phyloP scores from a whole-genome alignment of 2,888 invertebrate genomes.

The Nesidiocoris tenuis region DNA sequence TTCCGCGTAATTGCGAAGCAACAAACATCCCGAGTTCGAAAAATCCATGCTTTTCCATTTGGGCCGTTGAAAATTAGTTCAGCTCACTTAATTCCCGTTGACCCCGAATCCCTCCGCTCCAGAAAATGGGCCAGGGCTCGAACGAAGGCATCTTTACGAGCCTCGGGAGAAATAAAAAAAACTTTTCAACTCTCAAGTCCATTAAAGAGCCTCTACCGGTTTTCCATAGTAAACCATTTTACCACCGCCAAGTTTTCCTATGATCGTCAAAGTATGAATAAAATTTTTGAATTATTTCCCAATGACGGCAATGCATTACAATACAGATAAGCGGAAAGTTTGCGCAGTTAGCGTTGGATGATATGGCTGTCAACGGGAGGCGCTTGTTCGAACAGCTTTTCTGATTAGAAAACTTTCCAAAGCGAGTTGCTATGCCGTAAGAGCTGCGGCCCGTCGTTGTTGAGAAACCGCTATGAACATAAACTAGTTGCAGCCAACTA shows the following conservation, averaged over 20 bases:
- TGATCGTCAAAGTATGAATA: conserved; percentile 40
- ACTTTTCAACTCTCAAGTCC: conserved; percentile 24
- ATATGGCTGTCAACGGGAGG: background rate
- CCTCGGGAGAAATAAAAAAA: conserved; percentile 33
- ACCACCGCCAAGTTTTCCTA: conserved; percentile 29
- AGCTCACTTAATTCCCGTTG: too few relatives aligned
- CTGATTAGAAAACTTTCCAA: background rate
- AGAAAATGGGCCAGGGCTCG: background rate
- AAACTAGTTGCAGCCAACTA: too few relatives aligned
- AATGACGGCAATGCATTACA: conserved; percentile 14
- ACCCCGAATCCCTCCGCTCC: background rate
- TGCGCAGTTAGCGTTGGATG: background rate
- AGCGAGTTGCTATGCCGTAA: too few relatives aligned
- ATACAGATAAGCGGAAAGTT: conserved; percentile 25
- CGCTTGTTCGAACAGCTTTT: background rate
- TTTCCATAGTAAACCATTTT: conserved; percentile 10
- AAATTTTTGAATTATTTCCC: conserved; percentile 27
- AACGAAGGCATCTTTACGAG: conserved; percentile 23
- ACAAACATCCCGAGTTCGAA: too few relatives aligned
- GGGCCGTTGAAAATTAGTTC: background rate
- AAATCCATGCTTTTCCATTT: background rate
- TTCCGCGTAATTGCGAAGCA: too few relatives aligned
- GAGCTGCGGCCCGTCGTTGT: too few relatives aligned
- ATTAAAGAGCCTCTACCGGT: conserved; percentile 18
- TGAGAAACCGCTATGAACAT: too few relatives aligned